phyloP scores from a whole-genome alignment of 2,113 vertebrate genomes.

The Gymnobelideus leadbeateri region DNA sequence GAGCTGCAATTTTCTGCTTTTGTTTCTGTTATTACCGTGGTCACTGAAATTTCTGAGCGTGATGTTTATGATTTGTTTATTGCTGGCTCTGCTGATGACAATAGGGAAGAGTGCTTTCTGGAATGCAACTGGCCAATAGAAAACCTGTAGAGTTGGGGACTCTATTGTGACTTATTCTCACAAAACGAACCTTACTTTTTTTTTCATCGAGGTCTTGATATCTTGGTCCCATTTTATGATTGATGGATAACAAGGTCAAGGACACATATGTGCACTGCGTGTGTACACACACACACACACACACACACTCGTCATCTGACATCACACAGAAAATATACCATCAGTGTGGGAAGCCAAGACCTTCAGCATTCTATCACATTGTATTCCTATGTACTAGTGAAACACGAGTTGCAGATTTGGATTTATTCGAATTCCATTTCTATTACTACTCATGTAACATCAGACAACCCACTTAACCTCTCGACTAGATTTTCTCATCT shows the following conservation, averaged over 20 bases:
- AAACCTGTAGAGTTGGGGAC: slow-evolving; percentile 25
- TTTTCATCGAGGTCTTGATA: slow-evolving; percentile 1
- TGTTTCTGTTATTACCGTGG: slow-evolving; percentile 79
- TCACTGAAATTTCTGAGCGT: slow-evolving; percentile 77
- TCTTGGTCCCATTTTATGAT: neutral
- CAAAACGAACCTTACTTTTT: neutral
- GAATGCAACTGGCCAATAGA: neutral
- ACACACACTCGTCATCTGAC: neutral
- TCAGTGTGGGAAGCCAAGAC: neutral
- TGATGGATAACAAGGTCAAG: neutral
- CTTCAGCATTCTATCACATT: neutral
- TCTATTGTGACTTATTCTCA: neutral
- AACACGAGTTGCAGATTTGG: neutral
- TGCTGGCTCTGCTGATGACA: slow-evolving; percentile 60
- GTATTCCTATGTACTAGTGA: neutral
- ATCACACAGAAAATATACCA: neutral
- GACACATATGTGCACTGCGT: too few relatives aligned
- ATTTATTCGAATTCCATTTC: neutral
- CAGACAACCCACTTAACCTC: neutral
- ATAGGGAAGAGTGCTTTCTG: slow-evolving; percentile 48
- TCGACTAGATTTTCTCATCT: neutral
- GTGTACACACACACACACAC: neutral
- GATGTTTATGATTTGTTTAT: slow-evolving; percentile 70
- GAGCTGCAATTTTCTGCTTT: slow-evolving; percentile 80
- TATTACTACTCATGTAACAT: neutral